phyloP scores from a whole-genome alignment of 2,888 invertebrate genomes.

The Harmothoe impar region DNA sequence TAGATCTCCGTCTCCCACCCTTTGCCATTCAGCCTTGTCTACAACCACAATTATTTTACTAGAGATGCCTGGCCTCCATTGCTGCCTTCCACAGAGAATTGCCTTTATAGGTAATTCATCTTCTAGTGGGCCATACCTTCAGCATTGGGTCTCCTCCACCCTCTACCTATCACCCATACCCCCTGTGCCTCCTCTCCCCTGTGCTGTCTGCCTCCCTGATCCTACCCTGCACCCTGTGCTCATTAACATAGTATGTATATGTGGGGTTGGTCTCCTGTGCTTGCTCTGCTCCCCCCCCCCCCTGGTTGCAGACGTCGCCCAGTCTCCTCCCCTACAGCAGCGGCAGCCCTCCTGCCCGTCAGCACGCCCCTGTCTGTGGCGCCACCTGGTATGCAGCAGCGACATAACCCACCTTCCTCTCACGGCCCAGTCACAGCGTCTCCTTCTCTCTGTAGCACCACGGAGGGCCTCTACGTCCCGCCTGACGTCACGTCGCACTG shows the following conservation, averaged over 20 bases:
- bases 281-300: background rate
- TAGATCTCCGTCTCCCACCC: too few species aligned
- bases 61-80: too few species aligned
- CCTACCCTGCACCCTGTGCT: background rate
- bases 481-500: conserved; percentile 54
- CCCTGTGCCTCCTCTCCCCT: background rate
- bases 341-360: background rate
- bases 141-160: background rate
- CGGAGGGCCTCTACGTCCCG: background rate
- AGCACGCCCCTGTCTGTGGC: background rate
- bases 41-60: too few species aligned
- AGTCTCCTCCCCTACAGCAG: background rate
- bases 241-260: conserved; percentile 35
- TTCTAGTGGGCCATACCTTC: background rate
- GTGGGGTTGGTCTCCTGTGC: background rate
- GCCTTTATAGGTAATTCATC: background rate
- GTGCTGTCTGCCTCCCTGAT: background rate
- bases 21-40: too few species aligned
- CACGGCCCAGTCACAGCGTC: background rate
- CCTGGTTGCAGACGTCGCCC: background rate
- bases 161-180: background rate
- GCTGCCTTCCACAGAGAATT: background rate
- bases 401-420: background rate
- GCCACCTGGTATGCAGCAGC: background rate
- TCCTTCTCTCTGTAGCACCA: background rate